These are phyloP conservation scores for Glomeris maerens DNA, from an alignment of 1,140 invertebrate genomes.

Conservation along the genomic window DNA sequence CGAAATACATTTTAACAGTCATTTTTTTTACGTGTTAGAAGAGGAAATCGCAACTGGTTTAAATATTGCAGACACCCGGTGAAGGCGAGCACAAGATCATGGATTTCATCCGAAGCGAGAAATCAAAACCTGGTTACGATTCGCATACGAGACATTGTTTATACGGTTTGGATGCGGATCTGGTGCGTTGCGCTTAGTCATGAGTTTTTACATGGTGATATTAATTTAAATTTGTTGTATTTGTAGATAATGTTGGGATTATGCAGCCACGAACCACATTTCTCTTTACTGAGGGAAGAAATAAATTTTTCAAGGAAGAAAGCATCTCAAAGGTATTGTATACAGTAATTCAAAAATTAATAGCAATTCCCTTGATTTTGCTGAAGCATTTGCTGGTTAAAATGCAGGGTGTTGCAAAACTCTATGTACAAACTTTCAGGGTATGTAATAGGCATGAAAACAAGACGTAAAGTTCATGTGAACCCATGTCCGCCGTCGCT, in stretches of 20 bases:
- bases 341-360: too few relatives aligned
- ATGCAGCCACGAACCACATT: slow-evolving; percentile 87
- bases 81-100: slow-evolving; percentile 98
- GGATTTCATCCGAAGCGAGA: slow-evolving; percentile 85
- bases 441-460: too few relatives aligned
- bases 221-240: slow-evolving; percentile 1
- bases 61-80: slow-evolving; percentile 56
- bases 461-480: too few relatives aligned
- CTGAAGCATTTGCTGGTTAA: too few relatives aligned
- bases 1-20: not conserved
- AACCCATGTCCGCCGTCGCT: too few relatives aligned
- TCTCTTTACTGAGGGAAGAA: slow-evolving; percentile 81
- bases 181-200: slow-evolving; percentile 32
- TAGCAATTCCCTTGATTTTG: too few relatives aligned
- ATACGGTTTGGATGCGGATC: slow-evolving; percentile 89
- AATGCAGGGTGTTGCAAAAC: too few relatives aligned
- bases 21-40: not conserved
- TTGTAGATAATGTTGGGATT: slow-evolving; percentile 71
- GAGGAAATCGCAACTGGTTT: not conserved
- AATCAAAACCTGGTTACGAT: slow-evolving; percentile 65
- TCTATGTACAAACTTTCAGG: too few relatives aligned
- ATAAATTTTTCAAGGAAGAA: slow-evolving; percentile 38
- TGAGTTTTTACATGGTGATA: slow-evolving; percentile 3
- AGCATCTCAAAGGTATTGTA: slow-evolving; percentile 20
- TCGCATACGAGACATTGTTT: slow-evolving; percentile 82